Base-by-base conservation (phyloP, 2,113 vertebrate species). In the Cynocephalus volans region DNA sequence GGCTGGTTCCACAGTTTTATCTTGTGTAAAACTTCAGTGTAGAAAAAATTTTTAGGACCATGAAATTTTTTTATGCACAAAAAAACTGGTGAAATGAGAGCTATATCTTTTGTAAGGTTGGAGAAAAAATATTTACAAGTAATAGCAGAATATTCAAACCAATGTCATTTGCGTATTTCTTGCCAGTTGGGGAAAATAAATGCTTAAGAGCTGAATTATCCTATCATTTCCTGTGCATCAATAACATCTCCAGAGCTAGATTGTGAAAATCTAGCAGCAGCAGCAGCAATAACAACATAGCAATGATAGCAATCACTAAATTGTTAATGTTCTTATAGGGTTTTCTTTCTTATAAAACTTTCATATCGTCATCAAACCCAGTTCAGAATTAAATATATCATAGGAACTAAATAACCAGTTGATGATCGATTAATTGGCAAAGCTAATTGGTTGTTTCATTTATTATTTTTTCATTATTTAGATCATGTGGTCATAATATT, bases 401-500 rank as follows among this genome's bases (percentile, higher is more conserved):
- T 10, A 93, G 69, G 36, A 79, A 73, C 6, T 41, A 58, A 80
- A 65, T 84, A 84, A 89, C 3, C 36, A 64, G 23, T 62, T 92
- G 31, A 70, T 88, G 50, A 97, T 88, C 72, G 70, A 82, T 96
- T 96, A 93, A 91, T 72, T 93, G 65, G 23, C 8, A 75, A 92
- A 95, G 79, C 2, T 33, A 95, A 94, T 62, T 58, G 50, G 62
- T 91, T 94, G 9, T 72, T 85, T 60, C 69, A 79, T 19, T 80
- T 64, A 52, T 86, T 96, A 65, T 31, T 96, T 96, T 96, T 97
- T 98, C 58, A 89, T 91, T 95, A 65, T 95, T 94, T 80, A 91
- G 50, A 50, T 65, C 24, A 88, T 67, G 48, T 79, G 24, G 24
- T 58, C 15, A 75, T 14, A 85, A 93, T 90, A 82, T 88, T 77